These are phyloP conservation scores for Metalampra italica DNA, from an alignment of 2,888 invertebrate genomes.

Conservation along the genomic window DNA sequence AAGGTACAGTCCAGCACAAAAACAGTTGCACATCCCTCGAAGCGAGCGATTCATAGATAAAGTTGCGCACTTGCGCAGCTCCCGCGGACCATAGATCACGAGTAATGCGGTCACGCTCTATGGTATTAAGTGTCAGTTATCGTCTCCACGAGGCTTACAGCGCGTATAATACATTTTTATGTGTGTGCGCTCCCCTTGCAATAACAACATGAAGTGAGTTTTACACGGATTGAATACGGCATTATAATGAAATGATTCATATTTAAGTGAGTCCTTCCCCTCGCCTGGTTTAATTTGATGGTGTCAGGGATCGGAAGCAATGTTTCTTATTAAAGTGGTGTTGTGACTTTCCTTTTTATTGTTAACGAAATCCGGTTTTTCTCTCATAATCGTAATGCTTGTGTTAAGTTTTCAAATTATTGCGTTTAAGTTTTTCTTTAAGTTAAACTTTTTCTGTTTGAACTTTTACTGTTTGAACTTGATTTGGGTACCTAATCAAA, in stretches of 20 bases:
- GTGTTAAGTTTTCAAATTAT: background rate
- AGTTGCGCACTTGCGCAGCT: slow-evolving; percentile 34
- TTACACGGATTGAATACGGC: slow-evolving; percentile 76
- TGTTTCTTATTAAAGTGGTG: slow-evolving; percentile 76
- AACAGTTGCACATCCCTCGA: slow-evolving; percentile 55
- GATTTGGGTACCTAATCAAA: no score
- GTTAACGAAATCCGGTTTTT: slow-evolving; percentile 19
- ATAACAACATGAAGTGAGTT: slow-evolving; percentile 75
- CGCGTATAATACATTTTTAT: slow-evolving; percentile 67
- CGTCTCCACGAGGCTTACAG: slow-evolving; percentile 73
- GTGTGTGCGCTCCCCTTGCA: slow-evolving; percentile 67
- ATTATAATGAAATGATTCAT: slow-evolving; percentile 80
- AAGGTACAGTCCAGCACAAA: slow-evolving; percentile 26
- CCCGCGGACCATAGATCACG: slow-evolving; percentile 72
- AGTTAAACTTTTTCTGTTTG: no score
- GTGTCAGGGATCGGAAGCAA: slow-evolving; percentile 70
- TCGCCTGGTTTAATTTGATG: slow-evolving; percentile 64
- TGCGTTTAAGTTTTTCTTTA: background rate
- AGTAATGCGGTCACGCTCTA: slow-evolving; percentile 77
- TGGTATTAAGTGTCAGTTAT: slow-evolving; percentile 77
- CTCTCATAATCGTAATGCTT: slow-evolving; percentile 18
- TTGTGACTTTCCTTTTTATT: slow-evolving; percentile 66
- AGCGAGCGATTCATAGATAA: slow-evolving; percentile 61
- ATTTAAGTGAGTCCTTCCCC: slow-evolving; percentile 77
- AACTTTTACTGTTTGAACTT: no score